Conservation (phyloP, 2,797 vertebrate species). For the Melanotaenia parkinsoni region DNA sequence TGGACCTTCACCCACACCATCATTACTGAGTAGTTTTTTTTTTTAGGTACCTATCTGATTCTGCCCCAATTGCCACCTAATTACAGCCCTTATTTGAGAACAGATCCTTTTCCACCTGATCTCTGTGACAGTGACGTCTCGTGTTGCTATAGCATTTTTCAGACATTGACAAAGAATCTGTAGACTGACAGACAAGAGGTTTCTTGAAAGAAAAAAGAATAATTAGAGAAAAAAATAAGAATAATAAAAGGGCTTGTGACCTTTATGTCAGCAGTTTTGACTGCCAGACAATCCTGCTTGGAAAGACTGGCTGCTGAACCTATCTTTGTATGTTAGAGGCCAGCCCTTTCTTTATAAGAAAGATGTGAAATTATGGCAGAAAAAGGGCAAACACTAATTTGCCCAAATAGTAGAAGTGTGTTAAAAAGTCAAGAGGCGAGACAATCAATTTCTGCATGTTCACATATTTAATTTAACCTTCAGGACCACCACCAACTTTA, state of each 20-base stretch:
- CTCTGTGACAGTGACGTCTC: constrained; percentile 14
- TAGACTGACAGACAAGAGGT: neutral
- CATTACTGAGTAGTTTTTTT: constrained; percentile 25
- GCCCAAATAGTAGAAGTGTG: neutral
- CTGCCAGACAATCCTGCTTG: constrained; percentile 15
- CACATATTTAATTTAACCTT: constrained; percentile 2
- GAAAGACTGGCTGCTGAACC: neutral
- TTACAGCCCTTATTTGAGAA: constrained; percentile 51
- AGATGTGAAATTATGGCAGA: neutral
- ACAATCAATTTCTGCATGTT: neutral
- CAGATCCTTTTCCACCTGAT: constrained; percentile 41
- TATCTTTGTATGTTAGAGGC: neutral
- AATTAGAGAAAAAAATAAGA: neutral
- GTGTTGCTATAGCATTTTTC: constrained; percentile 30
- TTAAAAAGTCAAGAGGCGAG: constrained; percentile 2
- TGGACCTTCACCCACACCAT: constrained; percentile 29
- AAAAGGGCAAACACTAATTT: neutral
- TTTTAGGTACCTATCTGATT: constrained; percentile 25
- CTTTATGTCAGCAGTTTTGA: neutral
- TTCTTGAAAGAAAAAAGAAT: neutral
- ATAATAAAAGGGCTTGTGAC: neutral
- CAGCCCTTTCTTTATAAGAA: neutral
- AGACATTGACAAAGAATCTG: constrained; percentile 27
- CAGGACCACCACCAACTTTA: neutral
- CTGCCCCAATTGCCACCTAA: constrained; percentile 53